Conservation (phyloP, 2,113 vertebrate genomes). For the Myxocyprinus asiaticus region DNA sequence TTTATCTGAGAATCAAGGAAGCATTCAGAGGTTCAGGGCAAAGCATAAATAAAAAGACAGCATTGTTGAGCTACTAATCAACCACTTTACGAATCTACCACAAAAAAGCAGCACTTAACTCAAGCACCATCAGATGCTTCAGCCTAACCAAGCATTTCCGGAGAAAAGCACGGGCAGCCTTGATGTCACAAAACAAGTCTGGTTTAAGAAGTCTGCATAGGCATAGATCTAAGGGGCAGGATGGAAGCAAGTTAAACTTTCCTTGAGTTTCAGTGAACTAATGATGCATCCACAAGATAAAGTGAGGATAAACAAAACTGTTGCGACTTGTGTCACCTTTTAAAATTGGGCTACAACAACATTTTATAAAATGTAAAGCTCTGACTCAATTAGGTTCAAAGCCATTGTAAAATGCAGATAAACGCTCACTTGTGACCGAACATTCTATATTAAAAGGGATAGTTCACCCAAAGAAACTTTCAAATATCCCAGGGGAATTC, state of each 20-base stretch:
- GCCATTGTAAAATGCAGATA: too few species aligned
- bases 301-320: too few species aligned
- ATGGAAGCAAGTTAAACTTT: background rate
- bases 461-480: too few species aligned
- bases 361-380: background rate
- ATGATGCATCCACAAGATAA: background rate
- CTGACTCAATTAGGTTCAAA: background rate
- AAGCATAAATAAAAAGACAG: background rate
- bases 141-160: slow-evolving; percentile 25
- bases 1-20: slow-evolving; percentile 13
- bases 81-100: slow-evolving; percentile 12
- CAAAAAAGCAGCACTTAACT: slow-evolving; percentile 23
- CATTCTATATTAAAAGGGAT: background rate
- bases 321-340: background rate
- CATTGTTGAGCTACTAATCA: slow-evolving; percentile 25
- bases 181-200: background rate
- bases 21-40: background rate
- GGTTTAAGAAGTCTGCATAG: slow-evolving; percentile 2
- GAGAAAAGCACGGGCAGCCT: slow-evolving; percentile 11
- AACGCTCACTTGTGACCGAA: background rate
- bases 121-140: background rate
- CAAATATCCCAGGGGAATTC: too few species aligned
- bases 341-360: background rate
- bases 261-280: background rate
- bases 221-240: background rate